Evolutionary conservation across 2,888 invertebrate species (phyloP).

Genomic region (Pandemis heparana): DNA sequence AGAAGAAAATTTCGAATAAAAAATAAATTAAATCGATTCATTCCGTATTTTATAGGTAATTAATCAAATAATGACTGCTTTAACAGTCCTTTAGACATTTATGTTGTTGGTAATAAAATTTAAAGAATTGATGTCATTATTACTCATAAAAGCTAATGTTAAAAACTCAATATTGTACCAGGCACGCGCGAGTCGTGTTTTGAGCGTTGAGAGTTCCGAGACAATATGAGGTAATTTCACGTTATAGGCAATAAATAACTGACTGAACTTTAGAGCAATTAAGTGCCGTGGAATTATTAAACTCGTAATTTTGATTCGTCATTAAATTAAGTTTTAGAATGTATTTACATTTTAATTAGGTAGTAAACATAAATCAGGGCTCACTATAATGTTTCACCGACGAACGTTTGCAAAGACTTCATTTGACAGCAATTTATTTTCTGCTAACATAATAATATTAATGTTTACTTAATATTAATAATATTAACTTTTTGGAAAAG

Average conservation of each 20-base stretch:
- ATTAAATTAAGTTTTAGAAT: background rate
- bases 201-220: background rate
- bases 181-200: conserved; percentile 2
- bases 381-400: no score
- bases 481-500: no score
- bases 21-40: no score
- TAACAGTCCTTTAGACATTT: background rate
- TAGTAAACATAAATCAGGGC: no score
- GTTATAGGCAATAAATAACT: background rate
- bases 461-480: no score
- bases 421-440: no score
- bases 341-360: background rate
- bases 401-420: no score
- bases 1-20: no score
- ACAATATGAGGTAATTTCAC: background rate
- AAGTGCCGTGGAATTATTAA: background rate
- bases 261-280: background rate
- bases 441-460: no score
- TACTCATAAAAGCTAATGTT: background rate
- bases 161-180: conserved; percentile 4
- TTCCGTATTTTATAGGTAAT: no score
- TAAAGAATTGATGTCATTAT: background rate
- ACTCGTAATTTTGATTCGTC: background rate
- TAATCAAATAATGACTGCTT: background rate
- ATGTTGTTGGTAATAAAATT: background rate